Percentiles rank a stretch among this genome's conserved stretches.
Conservation (phyloP, 2,888 invertebrate species). For the Nematopogon swammerdamellus region DNA sequence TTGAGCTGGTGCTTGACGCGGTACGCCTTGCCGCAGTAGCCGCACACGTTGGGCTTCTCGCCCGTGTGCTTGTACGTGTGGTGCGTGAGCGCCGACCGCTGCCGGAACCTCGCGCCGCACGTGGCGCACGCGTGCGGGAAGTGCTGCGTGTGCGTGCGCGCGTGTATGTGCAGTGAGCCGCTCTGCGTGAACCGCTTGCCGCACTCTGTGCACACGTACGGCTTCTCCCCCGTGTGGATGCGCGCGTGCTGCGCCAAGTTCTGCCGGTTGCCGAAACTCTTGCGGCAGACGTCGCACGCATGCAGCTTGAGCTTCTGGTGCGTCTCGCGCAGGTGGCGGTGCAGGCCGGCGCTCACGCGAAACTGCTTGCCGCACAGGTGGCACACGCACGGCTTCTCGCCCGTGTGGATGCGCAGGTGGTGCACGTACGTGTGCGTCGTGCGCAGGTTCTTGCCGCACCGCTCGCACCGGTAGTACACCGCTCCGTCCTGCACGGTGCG, state of each 20-base stretch:
- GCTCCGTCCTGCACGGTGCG: conserved; percentile 40
- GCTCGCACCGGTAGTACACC: conserved; percentile 51
- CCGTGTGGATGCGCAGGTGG: conserved; percentile 63
- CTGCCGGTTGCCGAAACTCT: conserved; percentile 58
- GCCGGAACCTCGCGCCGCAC: conserved; percentile 59
- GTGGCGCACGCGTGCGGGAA: conserved; percentile 57
- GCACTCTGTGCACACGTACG: conserved; percentile 55
- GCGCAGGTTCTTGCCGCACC: conserved; percentile 57
- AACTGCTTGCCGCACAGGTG: conserved; percentile 66
- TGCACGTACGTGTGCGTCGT: conserved; percentile 61
- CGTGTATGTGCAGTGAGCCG: conserved; percentile 62
- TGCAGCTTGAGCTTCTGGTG: conserved; percentile 60
- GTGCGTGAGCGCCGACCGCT: conserved; percentile 51
- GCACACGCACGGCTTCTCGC: conserved; percentile 63
- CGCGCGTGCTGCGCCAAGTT: conserved; percentile 57
- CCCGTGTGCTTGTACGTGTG: conserved; percentile 61
- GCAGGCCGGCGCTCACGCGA: conserved; percentile 61
- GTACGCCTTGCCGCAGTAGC: conserved; percentile 54
- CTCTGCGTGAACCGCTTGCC: conserved; percentile 65
- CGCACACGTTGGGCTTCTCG: conserved; percentile 59
- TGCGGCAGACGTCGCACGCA: conserved; percentile 51
- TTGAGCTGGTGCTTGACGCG: conserved; percentile 58
- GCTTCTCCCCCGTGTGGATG: conserved; percentile 60
- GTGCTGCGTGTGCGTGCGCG: conserved; percentile 53
- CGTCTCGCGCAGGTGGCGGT: conserved; percentile 60